phyloP scores from a whole-genome alignment of 37 sponge, comb jelly and placozoan species.

The Chondrilla cf. caribensis region DNA sequence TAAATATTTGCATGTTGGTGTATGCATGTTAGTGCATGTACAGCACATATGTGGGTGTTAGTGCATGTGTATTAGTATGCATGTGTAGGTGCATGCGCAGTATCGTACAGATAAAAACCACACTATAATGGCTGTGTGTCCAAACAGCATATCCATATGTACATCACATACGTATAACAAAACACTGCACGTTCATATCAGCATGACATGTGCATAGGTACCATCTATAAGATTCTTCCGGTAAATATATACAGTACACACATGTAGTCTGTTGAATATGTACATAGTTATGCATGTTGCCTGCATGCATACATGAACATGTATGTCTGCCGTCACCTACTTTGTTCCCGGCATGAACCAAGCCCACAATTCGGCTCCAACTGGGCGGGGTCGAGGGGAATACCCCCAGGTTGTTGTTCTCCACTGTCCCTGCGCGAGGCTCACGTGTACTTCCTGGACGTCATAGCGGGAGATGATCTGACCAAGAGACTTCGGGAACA shows the following conservation, averaged over 20 bases:
- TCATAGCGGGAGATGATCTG: constrained; percentile 77
- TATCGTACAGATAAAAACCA: too few species aligned
- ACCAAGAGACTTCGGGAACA: constrained; percentile 91
- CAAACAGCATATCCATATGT: neutral
- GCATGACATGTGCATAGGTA: too few species aligned
- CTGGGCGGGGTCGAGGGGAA: constrained; percentile 75
- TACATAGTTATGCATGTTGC: neutral
- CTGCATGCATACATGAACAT: neutral
- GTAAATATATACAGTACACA: neutral
- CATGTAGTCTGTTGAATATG: neutral
- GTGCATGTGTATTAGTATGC: neutral
- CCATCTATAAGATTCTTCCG: neutral
- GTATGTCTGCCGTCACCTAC: constrained; percentile 9
- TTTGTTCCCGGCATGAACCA: constrained; percentile 75
- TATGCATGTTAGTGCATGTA: too few species aligned
- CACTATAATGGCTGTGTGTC: neutral
- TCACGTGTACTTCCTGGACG: constrained; percentile 89
- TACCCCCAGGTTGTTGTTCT: constrained; percentile 84
- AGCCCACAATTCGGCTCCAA: constrained; percentile 91
- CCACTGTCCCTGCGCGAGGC: constrained; percentile 95
- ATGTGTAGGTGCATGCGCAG: neutral
- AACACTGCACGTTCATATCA: too few species aligned
- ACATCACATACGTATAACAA: neutral
- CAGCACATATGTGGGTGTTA: neutral
- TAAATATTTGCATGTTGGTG: too few species aligned